These are phyloP conservation scores for Marmota monax DNA, from an alignment of 2,113 vertebrate genomes.

Conservation along the genomic window DNA sequence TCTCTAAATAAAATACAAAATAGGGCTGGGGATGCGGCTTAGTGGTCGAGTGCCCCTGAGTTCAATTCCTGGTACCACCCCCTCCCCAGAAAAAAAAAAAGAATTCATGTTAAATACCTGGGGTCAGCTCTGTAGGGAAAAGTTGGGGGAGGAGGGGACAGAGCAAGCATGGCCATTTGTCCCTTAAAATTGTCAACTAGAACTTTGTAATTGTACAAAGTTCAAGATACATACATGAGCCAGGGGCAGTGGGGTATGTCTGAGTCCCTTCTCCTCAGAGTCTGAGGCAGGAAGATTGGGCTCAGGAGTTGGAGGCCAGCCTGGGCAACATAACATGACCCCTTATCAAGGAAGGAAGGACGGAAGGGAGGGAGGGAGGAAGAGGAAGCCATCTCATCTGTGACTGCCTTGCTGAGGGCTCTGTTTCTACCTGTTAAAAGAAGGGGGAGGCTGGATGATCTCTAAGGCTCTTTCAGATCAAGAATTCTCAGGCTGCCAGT, in stretches of 20 bases:
- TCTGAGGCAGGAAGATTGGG: neutral
- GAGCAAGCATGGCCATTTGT: neutral
- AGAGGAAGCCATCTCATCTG: neutral
- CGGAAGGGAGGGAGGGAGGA: neutral
- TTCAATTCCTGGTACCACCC: too few species aligned
- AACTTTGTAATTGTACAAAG: neutral
- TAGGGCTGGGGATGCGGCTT: too few species aligned
- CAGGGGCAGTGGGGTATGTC: fast-evolving
- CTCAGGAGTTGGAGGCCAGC: neutral
- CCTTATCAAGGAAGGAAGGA: neutral
- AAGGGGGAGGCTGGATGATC: neutral
- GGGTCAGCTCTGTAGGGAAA: neutral
- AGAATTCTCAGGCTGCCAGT: slow-evolving; percentile 8
- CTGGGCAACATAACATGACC: neutral
- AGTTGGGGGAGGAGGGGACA: neutral
- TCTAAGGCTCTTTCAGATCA: neutral
- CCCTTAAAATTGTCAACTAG: neutral
- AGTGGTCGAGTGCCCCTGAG: too few species aligned
- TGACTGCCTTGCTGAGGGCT: neutral
- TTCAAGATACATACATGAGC: neutral
- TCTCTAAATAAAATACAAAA: too few species aligned
- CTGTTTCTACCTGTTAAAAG: neutral
- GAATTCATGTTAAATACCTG: neutral
- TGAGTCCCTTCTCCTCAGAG: too few species aligned
- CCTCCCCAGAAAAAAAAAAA: neutral